Base-by-base conservation (phyloP, 2,113 vertebrate genomes). In the Cephalophus harveyi region DNA sequence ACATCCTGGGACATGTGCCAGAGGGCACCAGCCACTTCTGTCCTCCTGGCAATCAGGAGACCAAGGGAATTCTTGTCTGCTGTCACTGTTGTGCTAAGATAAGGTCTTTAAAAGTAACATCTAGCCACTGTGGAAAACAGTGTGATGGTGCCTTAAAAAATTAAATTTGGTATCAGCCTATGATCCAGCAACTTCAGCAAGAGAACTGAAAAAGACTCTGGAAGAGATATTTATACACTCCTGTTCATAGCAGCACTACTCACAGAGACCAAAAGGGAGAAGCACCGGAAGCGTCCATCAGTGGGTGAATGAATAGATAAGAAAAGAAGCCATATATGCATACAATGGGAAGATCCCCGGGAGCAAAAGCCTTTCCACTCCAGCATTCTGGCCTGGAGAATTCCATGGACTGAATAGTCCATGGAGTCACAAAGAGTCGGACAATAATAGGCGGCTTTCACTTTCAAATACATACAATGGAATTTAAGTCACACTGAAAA, bases 291-390 rank as follows among this genome's bases (percentile, higher is more conserved):
- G 8, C 0, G 3, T 19, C 64, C 33, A 36, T 67, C 64, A 19
- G 64, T 21, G 64, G 33, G n/a, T 67, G 33, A 67, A n/a, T 67
- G 33, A 67, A n/a, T 19, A 36, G 17, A n/a, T 10, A 36, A 36
- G 4, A 36, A 67, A 67, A 67, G 17, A 36, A 5, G 4, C 64
- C 64, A 36, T 19, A 36, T 67, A 19, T 5, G 5, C 33, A 67
- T 62, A 36, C 33, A 0, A 1, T 19, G 64, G 64, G 64, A 59
- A 59, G 25, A 6, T 12, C 57, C 57, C 57, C 11, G 0, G 16
- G 33, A 67, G 33, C n/a, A 67, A 64, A n/a, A 67, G 62, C 4
- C 15, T 67, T 19, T 30, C 62, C 33, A 19, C 33, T 67, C 62
- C 62, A 67, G 62, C n/a, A n/a, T 67, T n/a, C 33, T 67, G 33